These are phyloP conservation scores for Allacma fusca DNA, from an alignment of 2,888 invertebrate genomes.

Conservation along the genomic window DNA sequence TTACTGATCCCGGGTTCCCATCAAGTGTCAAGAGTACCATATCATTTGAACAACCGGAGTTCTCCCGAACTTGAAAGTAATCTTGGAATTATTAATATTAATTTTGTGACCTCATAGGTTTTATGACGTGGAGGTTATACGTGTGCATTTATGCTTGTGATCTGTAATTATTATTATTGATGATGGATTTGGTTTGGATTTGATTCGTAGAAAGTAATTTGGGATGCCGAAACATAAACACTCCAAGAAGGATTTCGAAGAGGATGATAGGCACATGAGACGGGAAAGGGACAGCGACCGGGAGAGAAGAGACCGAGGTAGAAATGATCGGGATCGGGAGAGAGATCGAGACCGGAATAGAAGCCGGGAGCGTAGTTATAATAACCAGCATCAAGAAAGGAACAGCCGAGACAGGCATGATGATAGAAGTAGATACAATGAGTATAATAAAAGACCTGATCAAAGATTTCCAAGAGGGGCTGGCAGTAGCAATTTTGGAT, in stretches of 20 bases:
- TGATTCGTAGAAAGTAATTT: no score
- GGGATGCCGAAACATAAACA: constrained; percentile 20
- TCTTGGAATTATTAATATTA: no score
- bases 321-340: not conserved
- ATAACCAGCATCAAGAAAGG: constrained; percentile 37
- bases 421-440: constrained; percentile 18
- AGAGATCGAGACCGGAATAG: constrained; percentile 18
- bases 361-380: constrained; percentile 3
- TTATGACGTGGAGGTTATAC: no score
- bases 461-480: constrained; percentile 10
- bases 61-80: no score
- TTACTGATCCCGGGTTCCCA: no score
- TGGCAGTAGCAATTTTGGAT: constrained; percentile 29
- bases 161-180: no score
- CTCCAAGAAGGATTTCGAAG: not conserved
- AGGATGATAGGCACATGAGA: not conserved
- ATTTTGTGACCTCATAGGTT: no score
- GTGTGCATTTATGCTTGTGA: no score
- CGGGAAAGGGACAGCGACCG: constrained; percentile 16
- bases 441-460: not conserved
- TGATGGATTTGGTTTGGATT: no score
- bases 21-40: no score
- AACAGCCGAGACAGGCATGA: constrained; percentile 31
- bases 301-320: not conserved
- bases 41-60: no score